Conservation (phyloP, 2,888 invertebrate genomes). For the Reticulitermes lucifugus region DNA sequence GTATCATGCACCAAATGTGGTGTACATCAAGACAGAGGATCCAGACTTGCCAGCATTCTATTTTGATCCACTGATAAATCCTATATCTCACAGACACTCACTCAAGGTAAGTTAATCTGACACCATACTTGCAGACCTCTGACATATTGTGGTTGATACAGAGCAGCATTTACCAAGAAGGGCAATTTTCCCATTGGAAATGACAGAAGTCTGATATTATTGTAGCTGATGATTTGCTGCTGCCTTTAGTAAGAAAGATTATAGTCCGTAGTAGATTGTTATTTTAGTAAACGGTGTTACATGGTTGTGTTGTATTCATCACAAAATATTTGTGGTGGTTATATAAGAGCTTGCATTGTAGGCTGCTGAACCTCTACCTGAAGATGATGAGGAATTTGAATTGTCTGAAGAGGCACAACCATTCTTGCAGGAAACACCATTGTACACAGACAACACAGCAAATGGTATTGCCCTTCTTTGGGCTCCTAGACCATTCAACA, state of each 20-base stretch:
- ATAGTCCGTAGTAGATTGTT: too few relatives aligned
- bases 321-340: too few relatives aligned
- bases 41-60: constrained; percentile 99
- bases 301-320: too few relatives aligned
- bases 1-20: constrained; percentile 99
- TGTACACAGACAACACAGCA: constrained; percentile 98
- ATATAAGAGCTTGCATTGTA: constrained; percentile 55
- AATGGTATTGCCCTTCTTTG: constrained; percentile 97
- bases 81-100: constrained; percentile 94
- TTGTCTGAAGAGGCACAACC: constrained; percentile 92
- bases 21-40: constrained; percentile 99
- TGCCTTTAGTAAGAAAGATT: too few relatives aligned
- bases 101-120: constrained; percentile 69
- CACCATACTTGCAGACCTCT: too few relatives aligned
- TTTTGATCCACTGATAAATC: constrained; percentile 99
- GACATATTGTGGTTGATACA: too few relatives aligned
- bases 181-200: too few relatives aligned
- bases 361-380: constrained; percentile 86
- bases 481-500: constrained; percentile 98
- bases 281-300: too few relatives aligned
- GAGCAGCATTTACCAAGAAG: too few relatives aligned
- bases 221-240: too few relatives aligned
- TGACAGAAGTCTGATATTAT: too few relatives aligned
- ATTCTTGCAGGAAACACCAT: constrained; percentile 92
- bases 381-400: constrained; percentile 95